Base-by-base conservation (phyloP, 2,113 vertebrate genomes). In the Entomyzon cyanotis region DNA sequence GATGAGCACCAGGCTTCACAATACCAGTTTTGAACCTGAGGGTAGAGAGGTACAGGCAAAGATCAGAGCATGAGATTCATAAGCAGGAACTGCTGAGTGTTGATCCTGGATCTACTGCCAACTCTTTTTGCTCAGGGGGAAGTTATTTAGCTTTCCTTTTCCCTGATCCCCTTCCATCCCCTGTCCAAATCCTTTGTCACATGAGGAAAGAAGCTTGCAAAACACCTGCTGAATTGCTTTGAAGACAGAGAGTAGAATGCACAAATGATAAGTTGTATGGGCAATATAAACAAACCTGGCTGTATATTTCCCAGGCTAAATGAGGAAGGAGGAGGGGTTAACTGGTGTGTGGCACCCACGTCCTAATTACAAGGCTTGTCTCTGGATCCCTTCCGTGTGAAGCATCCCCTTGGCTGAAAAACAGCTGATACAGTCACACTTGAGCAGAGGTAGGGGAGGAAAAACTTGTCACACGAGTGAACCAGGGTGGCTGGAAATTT, bases 321-420 rank as follows among this genome's bases (percentile, higher is more conserved):
- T 20, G 52, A 71, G 64, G 88, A 77, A 82, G 81, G 30, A 82
- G 58, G 56, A 84, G 59, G 75, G 25, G 28, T 84, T 93, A 52
- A 41, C 39, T 70, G 33, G 69, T 87, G 37, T 73, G 90, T 85
- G 79, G 39, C 33, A 89, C 37, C 50, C 59, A 42, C 14, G 56
- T 33, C 60, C 65, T 93, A 92, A 89, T 89, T 92, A 95, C 76
- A 95, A 80, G 55, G 83, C 71, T 91, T 56, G 39, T 83, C 77
- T 59, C 58, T 3, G 6, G 60, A 90, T 78, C 80, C 65, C 44
- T 85, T 70, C 14, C 5, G 69, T 47, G 68, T 16, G 19, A 62
- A 87, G 80, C 79, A 87, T 93, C 78, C 78, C 77, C 75, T 81
- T 92, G 85, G 76, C 81, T 88, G 70, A 44, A 58, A 86, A 94